phyloP scores from a whole-genome alignment of 2,113 vertebrate genomes.

The Progne subis region DNA sequence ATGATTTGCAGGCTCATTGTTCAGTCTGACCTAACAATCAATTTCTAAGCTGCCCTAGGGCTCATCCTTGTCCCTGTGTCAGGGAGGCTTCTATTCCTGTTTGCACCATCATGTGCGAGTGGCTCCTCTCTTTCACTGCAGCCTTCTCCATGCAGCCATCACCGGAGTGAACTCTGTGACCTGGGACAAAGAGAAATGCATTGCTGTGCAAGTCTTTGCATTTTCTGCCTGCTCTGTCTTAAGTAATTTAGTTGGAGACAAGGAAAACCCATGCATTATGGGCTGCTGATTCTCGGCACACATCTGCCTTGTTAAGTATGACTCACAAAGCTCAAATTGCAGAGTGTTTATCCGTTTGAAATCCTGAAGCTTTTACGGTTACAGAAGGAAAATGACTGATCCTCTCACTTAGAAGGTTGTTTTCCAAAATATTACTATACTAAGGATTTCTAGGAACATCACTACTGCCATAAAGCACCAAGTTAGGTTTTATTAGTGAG shows the following conservation, averaged over 20 bases:
- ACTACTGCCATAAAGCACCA: neutral
- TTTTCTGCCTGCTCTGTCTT: neutral
- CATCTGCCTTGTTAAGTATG: conserved; percentile 36
- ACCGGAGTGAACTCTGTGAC: neutral
- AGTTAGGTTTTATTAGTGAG: neutral
- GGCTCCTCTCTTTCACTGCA: neutral
- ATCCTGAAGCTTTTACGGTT: conserved; percentile 46
- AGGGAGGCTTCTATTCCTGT: neutral
- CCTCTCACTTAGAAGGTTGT: neutral
- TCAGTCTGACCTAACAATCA: neutral
- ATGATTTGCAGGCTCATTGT: neutral
- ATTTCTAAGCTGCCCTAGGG: neutral
- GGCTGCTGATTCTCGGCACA: neutral
- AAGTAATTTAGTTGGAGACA: neutral
- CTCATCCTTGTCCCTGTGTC: neutral
- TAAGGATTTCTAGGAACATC: conserved; percentile 20
- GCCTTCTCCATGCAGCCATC: neutral
- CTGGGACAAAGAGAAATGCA: neutral
- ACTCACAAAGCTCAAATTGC: conserved; percentile 51
- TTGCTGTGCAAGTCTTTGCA: neutral
- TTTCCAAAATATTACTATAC: conserved; percentile 8
- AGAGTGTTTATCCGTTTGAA: conserved; percentile 41
- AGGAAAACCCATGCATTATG: neutral
- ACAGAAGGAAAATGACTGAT: conserved; percentile 40
- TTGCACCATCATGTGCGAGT: neutral